Evolutionary conservation across 2,797 vertebrate species (phyloP).

Genomic region (Carcharodon carcharias): DNA sequence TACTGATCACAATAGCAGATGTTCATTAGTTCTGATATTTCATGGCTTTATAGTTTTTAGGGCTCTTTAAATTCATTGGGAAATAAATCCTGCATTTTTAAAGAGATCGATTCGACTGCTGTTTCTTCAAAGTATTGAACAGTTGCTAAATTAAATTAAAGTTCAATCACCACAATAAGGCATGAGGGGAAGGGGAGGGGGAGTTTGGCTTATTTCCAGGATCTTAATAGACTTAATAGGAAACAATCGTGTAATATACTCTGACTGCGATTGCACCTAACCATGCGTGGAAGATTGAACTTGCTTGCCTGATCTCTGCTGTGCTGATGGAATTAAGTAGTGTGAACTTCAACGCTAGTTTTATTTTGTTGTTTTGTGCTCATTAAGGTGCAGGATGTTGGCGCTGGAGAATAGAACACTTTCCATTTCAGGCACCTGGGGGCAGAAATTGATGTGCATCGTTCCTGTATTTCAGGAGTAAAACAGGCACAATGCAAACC

Average conservation of each 20-base stretch:
- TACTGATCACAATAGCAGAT: conserved; percentile 23
- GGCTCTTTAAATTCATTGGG: conserved; percentile 10
- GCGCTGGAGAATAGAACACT: neutral
- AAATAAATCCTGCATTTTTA: conserved; percentile 26
- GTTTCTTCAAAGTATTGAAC: conserved; percentile 36
- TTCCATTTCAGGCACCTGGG: conserved; percentile 12
- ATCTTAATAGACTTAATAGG: conserved; percentile 34
- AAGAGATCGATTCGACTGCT: conserved; percentile 25
- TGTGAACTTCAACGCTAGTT: conserved; percentile 9
- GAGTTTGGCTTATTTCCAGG: conserved; percentile 27
- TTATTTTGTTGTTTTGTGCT: conserved; percentile 19
- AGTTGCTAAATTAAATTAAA: conserved; percentile 36
- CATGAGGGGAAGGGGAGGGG: neutral
- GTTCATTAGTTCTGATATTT: conserved; percentile 36
- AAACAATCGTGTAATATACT: conserved; percentile 31
- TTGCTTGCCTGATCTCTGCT: conserved; percentile 26
- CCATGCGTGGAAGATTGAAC: conserved; percentile 32
- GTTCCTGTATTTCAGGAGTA: neutral
- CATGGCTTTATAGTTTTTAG: conserved; percentile 24
- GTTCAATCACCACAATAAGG: conserved; percentile 21
- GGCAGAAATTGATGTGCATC: neutral
- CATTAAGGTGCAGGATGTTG: conserved; percentile 4
- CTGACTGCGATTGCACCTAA: conserved; percentile 28
- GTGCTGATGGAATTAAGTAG: conserved; percentile 20
- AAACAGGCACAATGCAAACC: neutral